Conservation (phyloP, 2,113 vertebrate species). For the Capra hircus region DNA sequence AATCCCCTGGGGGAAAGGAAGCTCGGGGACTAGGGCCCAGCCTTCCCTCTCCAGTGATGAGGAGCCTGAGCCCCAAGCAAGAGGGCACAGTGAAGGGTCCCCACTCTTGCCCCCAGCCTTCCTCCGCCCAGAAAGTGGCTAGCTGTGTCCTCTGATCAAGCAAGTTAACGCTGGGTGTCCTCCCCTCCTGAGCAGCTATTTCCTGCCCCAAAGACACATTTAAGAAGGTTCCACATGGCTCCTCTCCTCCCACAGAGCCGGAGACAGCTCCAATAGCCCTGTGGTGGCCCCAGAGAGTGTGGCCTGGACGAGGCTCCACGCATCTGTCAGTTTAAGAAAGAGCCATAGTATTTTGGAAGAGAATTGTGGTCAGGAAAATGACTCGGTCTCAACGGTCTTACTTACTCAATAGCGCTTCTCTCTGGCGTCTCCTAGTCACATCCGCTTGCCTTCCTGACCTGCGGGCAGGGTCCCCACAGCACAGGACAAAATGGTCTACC, state of each 20-base stretch:
- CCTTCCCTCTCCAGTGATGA: not conserved
- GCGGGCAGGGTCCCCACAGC: not conserved
- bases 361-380: conserved; percentile 27
- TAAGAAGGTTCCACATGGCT: not conserved
- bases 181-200: not conserved
- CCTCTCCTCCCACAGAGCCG: not conserved
- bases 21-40: not conserved
- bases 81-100: not conserved
- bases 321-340: not conserved
- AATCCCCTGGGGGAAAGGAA: not conserved
- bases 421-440: conserved; percentile 2
- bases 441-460: not conserved
- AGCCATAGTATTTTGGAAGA: not conserved
- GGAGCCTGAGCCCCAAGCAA: not conserved
- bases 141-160: not conserved
- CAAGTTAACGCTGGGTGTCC: rapidly evolving
- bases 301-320: not conserved
- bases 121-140: not conserved
- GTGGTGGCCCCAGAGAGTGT: not conserved
- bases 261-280: not conserved
- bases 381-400: not conserved
- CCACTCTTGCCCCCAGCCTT: not conserved
- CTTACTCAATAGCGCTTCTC: not conserved
- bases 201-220: not conserved
- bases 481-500: not conserved